Evolutionary conservation across 2,113 vertebrate genomes (phyloP), one percentile per base, ranked within the genome.

Genomic region (Megalops atlanticus): DNA sequence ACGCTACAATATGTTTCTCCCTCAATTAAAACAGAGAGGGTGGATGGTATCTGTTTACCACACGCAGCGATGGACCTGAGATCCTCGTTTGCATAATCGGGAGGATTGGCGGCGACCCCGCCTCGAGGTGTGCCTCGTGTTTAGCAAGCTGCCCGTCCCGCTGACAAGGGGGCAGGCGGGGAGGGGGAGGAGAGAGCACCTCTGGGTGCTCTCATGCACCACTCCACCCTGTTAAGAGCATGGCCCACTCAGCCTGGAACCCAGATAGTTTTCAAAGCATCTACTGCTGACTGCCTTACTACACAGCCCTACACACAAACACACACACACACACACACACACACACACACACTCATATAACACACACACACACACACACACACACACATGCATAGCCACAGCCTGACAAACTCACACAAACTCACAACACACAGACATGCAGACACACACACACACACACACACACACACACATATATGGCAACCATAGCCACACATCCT

Each of bases 361-460:
- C n/a, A 78, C 82, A 36, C 54, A n/a, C 33, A 41, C 69, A 54
- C 69, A 31, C 81, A 86, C 68, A 81, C 85, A 83, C 74, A 80
- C 75, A 52, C 43, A 49, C 43, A 76, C 40, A 75, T 43, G 43
- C 21, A 27, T 3, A 45, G 39, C 6, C 39, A 45, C 39, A 75
- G 24, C 43, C 40, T 43, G 18, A 75, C 35, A 38, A 12, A 73
- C 35, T 16, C 70, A 73, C 70, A 73, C 35, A 39, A 31, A 73
- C 35, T 38, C 70, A 73, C 70, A 73, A 77, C 16, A 58, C 49
- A 77, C 24, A 77, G 24, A 58, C 14, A 64, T 64, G 11, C 58
- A 64, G 0, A 10, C 58, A 64, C 58, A 64, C 10, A 1, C 58
- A 64, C n/a, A 15, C 58, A 31, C 58, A 31, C n/a, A 31, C 24